A percentile compares a stretch with the other conserved stretches of the same genome.
phyloP scores from a whole-genome alignment of 2,113 vertebrate species.

The Acrocephalus kingi region DNA sequence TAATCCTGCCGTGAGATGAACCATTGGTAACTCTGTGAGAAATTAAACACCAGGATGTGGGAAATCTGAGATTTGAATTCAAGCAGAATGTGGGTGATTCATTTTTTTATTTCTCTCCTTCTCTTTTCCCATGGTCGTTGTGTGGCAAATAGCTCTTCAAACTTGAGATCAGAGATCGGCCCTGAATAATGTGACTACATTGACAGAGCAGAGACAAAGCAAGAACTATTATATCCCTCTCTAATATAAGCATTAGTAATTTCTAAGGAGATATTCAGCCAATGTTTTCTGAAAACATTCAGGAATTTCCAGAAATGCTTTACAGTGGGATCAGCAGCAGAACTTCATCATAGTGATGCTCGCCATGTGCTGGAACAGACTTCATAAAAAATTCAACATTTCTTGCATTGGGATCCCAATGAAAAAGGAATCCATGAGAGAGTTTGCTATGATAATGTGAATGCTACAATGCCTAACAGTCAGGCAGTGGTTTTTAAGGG shows the following conservation, averaged over 20 bases:
- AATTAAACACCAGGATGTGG: slow-evolving; percentile 66
- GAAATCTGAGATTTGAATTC: slow-evolving; percentile 65
- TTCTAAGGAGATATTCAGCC: not conserved
- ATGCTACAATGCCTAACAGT: not conserved
- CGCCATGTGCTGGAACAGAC: not conserved
- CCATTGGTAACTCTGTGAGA: slow-evolving; percentile 61
- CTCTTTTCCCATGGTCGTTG: slow-evolving; percentile 46
- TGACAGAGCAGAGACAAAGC: not conserved
- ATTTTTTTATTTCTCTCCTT: slow-evolving; percentile 30
- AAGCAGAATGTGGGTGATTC: slow-evolving; percentile 45
- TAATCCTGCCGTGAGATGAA: slow-evolving; percentile 67
- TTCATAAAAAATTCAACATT: not conserved
- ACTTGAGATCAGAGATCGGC: not conserved
- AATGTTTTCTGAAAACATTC: not conserved
- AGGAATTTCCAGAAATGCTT: slow-evolving; percentile 3
- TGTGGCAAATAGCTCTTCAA: slow-evolving; percentile 14
- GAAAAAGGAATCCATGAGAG: not conserved
- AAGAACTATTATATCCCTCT: not conserved
- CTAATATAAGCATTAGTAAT: not conserved
- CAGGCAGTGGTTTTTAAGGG: not conserved
- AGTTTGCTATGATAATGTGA: not conserved
- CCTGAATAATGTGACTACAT: not conserved
- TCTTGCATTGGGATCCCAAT: not conserved
- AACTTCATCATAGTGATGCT: not conserved
- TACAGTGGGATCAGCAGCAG: not conserved